A percentile compares a stretch with the other conserved stretches of the same genome.
Evolutionary conservation across 2,113 vertebrate species (phyloP).

Genomic region (Daphoenositta chrysoptera): DNA sequence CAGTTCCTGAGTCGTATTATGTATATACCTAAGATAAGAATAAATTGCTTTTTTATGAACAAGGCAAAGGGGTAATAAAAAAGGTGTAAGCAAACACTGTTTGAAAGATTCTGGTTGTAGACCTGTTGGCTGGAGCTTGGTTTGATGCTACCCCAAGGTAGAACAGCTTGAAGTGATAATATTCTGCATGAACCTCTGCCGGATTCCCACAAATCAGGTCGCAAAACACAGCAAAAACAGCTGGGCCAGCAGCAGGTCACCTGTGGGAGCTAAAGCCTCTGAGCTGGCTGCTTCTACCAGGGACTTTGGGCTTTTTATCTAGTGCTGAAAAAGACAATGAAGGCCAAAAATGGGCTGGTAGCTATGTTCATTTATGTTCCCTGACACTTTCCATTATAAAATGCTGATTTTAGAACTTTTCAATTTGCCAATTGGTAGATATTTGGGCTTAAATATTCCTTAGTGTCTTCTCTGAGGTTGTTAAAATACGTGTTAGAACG

Average conservation of each 20-base stretch:
- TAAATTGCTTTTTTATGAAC: background rate
- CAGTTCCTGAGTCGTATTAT: background rate
- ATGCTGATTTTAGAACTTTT: background rate
- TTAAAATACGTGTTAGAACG: background rate
- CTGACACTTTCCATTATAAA: background rate
- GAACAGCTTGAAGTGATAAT: background rate
- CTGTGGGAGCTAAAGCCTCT: background rate
- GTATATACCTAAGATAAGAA: background rate
- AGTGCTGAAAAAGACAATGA: background rate
- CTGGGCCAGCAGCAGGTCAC: background rate
- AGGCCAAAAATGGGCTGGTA: background rate
- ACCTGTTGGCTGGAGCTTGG: background rate
- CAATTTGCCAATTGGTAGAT: background rate
- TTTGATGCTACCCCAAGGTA: background rate
- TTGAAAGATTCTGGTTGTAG: background rate
- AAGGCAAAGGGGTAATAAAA: background rate
- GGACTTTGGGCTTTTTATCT: background rate
- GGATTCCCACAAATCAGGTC: background rate
- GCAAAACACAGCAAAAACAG: accelerated
- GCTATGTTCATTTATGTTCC: background rate
- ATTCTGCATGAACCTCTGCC: background rate
- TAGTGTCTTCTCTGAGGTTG: background rate
- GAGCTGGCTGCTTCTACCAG: background rate
- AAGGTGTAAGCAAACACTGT: background rate
- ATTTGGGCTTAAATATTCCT: background rate